Base-by-base conservation (phyloP, 1,140 invertebrate genomes). In the Atta texana region DNA sequence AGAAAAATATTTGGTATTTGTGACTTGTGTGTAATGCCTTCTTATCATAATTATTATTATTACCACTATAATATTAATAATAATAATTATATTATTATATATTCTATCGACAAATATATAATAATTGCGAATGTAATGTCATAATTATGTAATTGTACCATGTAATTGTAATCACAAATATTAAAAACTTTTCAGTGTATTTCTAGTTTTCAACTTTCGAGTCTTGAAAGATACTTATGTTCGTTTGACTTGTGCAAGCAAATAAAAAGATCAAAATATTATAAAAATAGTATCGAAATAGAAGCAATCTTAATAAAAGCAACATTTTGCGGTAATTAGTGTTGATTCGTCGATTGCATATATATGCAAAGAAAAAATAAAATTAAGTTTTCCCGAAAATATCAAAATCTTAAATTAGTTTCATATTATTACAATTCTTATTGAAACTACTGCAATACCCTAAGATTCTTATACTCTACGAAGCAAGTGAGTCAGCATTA, bases 401-500 rank as follows among this genome's bases (percentile, higher is more conserved):
- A 57, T 39, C 6, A 34, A 51, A 61, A 59, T 75, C 6, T 44
- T 5, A 59, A 59, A 39, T 59, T 39, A 14, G 16, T 28, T 59
- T 76, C 18, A 2, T 34, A 75, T 21, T 24, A 59, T 57, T 14
- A 4, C 10, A 57, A 7, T 57, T 39, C 12, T 61, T 39, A 8
- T 61, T 61, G 14, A 64, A 34, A 21, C 12, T 49, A 18, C 21
- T 49, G 39, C 75, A 31, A 14, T 28, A 64, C 0, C 7, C 12
- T 7, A 14, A 6, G 53, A 57, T 59, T 12, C 39, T 49, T 5
- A 49, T 10, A 66, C 16, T 16, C 5, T 12, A 24, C n/a, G 31
- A 61, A 10, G 53, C 34, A 44, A 21, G 18, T 61, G 34, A 59
- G 34, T 82, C 80, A 59, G 53, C 80, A 31, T 61, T 21, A 44